phyloP scores from a whole-genome alignment of 2,888 invertebrate genomes.

The Rhyacophila evoluta region DNA sequence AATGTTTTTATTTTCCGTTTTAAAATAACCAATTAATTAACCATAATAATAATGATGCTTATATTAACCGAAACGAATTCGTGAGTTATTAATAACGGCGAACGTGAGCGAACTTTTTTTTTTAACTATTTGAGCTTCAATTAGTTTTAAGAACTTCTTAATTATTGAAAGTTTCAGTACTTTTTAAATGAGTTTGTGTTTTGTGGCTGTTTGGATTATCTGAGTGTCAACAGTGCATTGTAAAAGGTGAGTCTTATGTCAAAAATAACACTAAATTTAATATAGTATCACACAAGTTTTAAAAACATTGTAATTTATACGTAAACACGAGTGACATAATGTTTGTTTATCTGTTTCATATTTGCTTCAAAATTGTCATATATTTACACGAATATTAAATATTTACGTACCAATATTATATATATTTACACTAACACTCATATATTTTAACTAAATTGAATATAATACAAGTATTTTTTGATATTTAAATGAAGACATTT shows the following conservation, averaged over 20 bases:
- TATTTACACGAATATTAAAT: no score
- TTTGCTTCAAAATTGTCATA: neutral
- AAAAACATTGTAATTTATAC: neutral
- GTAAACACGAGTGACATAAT: neutral
- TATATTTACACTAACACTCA: no score
- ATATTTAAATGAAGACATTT: no score
- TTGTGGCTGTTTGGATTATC: slow-evolving; percentile 16
- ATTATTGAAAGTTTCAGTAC: slow-evolving; percentile 3
- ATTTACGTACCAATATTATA: no score
- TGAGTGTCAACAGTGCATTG: neutral
- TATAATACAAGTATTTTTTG: no score
- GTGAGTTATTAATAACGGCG: neutral
- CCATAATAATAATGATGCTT: neutral
- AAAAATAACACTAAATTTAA: neutral
- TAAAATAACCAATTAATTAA: neutral
- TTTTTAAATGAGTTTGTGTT: neutral
- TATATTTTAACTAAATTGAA: no score
- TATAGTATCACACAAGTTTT: neutral
- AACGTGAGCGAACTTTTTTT: neutral
- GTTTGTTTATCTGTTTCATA: neutral
- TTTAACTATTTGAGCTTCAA: neutral
- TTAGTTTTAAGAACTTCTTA: slow-evolving; percentile 10
- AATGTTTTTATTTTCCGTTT: slow-evolving; percentile 16
- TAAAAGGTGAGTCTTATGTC: neutral
- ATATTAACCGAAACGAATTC: neutral